Base-by-base conservation (phyloP, 2,888 invertebrate genomes). In the Ectropis crepuscularia region DNA sequence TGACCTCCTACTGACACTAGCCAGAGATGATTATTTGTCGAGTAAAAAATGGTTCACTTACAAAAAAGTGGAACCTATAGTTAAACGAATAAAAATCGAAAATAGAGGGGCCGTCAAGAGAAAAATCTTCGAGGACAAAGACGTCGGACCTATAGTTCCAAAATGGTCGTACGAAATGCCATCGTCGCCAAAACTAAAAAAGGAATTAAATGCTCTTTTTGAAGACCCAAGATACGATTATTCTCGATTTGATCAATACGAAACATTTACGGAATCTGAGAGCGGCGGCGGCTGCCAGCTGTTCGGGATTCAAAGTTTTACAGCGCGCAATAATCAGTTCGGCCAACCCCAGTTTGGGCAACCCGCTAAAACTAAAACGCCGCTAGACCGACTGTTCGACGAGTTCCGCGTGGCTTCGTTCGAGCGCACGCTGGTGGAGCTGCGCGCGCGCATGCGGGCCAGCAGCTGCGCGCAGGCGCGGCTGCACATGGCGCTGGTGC, bases 401-500 rank as follows among this genome's bases (percentile, higher is more conserved):
- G 75, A 81, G 49, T 89, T 81, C 64, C 79, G 89, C 0, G 85
- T 88, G 42, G 64, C 65, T 0, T 78, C 79, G 12, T 89, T 88
- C 46, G 77, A 81, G 0, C 74, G 74, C n/a, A 78, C 85, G 4
- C 77, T 87, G 16, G 74, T 71, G 5, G 87, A 89, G 36, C 72
- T 90, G 0, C 72, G 69, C 0, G 81, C 76, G 42, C 78, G 77
- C 9, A 64, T 90, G 45, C 61, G 64, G 16, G 73, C 77, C 0
- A 80, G 82, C 49, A 80, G 79, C 57, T 75, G 79, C 1, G 61
- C 76, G 0, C 78, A 88, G 39, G 82, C 80, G n/a, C 73, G 89
- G 10, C 79, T 85, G 42, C 82, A 79, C 50, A 88, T 90, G 69
- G 75, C 89, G 63, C 71, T 89, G 2, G 88, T 90, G 2, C 74